Evolutionary conservation across 2,113 vertebrate species (phyloP), one percentile per base, ranked within the genome.

Genomic region (Melanocharis versteri): DNA sequence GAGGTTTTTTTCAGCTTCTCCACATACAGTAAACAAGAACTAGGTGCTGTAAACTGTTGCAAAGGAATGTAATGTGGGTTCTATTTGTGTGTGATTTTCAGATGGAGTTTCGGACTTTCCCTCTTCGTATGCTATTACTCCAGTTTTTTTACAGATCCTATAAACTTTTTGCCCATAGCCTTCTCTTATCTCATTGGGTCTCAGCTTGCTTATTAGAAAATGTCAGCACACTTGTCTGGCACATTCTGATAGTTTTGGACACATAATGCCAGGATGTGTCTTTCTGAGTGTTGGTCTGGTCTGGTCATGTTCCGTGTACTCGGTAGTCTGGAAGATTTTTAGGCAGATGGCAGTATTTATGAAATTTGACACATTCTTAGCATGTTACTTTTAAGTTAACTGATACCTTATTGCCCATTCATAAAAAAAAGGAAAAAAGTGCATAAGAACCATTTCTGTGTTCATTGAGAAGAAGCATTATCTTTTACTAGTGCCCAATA

Each of bases 391-490:
- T 50, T 31, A 54, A 54, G 15, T 71, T 83, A 57, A 77, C 10
- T 26, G 42, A 17, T 75, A 66, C 4, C 7, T 72, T 48, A 35
- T 35, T 44, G 14, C 8, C 45, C 12, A 42, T 72, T 57, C 69
- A 54, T 7, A 1, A 40, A 16, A 24, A 53, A 53, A 28, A 5
- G 4, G 1, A 6, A 26, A 27, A 44, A 54, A 21, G 3, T 17
- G 6, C 3, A 0, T 24, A 27, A 60, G 39, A 79, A 39, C 7
- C 4, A 35, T 13, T 71, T 79, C 24, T 48, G 1, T 51, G 7
- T 50, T 80, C 8, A 27, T 19, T 72, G 40, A 64, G 40, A 66
- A 73, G 6, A 14, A 62, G 26, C 14, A 33, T 8, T 50, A 58
- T 30, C 64, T 82, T 90, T 48, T 54, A 44, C 10, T 77, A 35